Percentiles rank a stretch among this genome's conserved stretches.
Conservation (phyloP, 2,113 vertebrate species). For the Tenebrosternarchus preto region DNA sequence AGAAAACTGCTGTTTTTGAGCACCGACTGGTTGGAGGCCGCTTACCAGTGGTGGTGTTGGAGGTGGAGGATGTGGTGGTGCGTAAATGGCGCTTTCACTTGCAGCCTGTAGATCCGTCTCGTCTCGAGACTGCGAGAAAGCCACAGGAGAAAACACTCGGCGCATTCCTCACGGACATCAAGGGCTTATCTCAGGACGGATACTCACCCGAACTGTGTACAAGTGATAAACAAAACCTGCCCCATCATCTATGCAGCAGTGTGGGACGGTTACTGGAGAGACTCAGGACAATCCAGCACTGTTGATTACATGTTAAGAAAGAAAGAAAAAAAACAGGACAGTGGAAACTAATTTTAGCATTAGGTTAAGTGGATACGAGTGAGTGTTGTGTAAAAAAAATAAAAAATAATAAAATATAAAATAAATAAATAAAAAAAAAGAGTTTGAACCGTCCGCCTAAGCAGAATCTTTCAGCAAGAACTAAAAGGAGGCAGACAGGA, state of each 20-base stretch:
- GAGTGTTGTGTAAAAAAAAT: neutral
- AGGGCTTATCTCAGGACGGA: conserved; percentile 42
- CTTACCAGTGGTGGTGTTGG: conserved; percentile 24
- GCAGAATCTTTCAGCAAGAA: neutral
- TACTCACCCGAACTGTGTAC: conserved; percentile 21
- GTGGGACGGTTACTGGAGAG: neutral
- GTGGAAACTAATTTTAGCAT: neutral
- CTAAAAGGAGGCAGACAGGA: neutral
- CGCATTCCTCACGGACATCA: conserved; percentile 31
- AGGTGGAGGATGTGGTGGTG: conserved; percentile 27
- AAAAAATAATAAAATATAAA: neutral
- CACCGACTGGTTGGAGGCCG: neutral
- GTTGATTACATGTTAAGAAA: neutral
- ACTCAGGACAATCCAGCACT: neutral
- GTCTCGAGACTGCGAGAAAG: conserved; percentile 18
- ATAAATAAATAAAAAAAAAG: neutral
- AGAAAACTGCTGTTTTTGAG: conserved; percentile 36
- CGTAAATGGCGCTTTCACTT: conserved; percentile 41
- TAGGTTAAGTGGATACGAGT: neutral
- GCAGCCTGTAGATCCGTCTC: conserved; percentile 14
- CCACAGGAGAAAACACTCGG: conserved; percentile 9
- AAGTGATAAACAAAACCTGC: conserved; percentile 40
- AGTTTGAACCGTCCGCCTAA: neutral
- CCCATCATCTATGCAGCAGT: neutral
- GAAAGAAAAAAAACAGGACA: neutral